Conservation (phyloP, 2,797 vertebrate species). For the Pipistrellus kuhlii region DNA sequence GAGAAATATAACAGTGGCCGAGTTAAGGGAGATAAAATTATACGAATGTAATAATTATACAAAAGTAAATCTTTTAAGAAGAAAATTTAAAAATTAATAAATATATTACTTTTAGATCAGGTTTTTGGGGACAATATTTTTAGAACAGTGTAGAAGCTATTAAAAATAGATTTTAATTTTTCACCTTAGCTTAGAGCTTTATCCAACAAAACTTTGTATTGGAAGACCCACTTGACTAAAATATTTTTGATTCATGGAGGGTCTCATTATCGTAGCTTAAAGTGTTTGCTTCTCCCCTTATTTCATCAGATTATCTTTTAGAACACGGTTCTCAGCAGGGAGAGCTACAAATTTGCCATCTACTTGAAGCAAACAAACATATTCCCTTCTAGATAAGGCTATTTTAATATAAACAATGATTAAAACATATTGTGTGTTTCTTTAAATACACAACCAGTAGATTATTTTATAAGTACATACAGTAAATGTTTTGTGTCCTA, state of each 20-base stretch:
- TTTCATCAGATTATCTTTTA: neutral
- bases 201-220: neutral
- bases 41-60: neutral
- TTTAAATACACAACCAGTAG: neutral
- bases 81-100: neutral
- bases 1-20: neutral
- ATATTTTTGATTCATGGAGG: neutral
- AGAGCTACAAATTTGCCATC: neutral
- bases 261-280: neutral
- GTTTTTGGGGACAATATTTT: neutral
- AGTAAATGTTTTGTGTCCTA: neutral
- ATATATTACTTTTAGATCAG: neutral
- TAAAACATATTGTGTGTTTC: neutral
- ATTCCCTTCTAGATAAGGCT: neutral
- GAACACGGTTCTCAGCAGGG: slow-evolving; percentile 2
- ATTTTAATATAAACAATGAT: neutral
- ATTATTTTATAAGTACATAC: neutral
- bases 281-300: neutral
- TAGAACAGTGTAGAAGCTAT: neutral
- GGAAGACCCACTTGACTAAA: neutral
- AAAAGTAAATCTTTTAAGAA: neutral
- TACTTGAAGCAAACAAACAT: slow-evolving; percentile 1
- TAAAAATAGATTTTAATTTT: slow-evolving; percentile 50
- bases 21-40: slow-evolving; percentile 45
- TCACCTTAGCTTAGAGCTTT: neutral